Evolutionary conservation across 2,113 vertebrate species (phyloP).

Genomic region (Larimichthys crocea): DNA sequence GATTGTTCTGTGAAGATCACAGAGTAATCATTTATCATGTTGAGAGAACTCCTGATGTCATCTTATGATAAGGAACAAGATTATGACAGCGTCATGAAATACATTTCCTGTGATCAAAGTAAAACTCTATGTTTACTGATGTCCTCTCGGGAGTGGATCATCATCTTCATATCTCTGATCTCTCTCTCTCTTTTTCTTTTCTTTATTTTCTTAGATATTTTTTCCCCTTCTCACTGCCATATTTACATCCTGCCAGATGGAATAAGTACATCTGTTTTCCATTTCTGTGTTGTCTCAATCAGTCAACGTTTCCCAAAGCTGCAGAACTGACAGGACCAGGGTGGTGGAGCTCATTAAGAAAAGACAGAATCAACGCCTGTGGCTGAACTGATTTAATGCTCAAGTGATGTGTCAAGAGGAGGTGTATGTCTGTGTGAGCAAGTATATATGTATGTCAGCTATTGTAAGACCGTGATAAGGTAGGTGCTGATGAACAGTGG

Average conservation of each 20-base stretch:
- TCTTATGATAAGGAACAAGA: neutral
- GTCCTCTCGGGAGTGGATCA: neutral
- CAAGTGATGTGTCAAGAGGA: neutral
- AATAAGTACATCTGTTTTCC: constrained; percentile 6
- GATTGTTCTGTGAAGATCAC: constrained; percentile 7
- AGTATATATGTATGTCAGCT: neutral
- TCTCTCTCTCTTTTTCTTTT: neutral
- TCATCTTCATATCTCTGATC: constrained; percentile 3
- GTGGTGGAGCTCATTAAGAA: constrained; percentile 28
- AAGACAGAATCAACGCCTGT: neutral
- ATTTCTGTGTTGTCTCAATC: constrained; percentile 11
- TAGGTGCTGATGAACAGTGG: constrained; percentile 6
- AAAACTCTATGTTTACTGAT: constrained; percentile 3
- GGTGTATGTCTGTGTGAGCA: neutral
- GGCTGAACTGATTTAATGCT: constrained; percentile 3
- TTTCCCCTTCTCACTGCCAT: neutral
- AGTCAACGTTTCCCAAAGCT: constrained; percentile 16
- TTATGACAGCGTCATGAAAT: neutral
- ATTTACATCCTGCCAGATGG: neutral
- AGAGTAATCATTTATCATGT: constrained; percentile 1
- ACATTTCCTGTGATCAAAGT: neutral
- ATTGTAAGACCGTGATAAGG: neutral
- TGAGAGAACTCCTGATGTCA: neutral
- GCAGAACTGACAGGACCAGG: constrained; percentile 14
- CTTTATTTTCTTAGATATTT: neutral